These are phyloP conservation scores for Pongo pygmaeus DNA, from an alignment of 2,113 vertebrate genomes.

Conservation along the genomic window DNA sequence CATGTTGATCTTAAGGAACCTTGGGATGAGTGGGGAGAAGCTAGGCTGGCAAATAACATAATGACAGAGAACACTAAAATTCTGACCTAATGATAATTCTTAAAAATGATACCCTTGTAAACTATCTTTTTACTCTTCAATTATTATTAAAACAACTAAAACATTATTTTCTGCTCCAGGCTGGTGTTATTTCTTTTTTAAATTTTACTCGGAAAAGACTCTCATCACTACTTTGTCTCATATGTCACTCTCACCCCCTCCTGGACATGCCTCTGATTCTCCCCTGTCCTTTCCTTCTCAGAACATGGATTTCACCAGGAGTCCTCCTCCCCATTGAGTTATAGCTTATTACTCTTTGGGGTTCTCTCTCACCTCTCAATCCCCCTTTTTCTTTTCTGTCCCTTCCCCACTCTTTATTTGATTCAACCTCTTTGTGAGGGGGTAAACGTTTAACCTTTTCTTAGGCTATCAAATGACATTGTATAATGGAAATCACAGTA, in stretches of 20 bases:
- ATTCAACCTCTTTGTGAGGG: background rate
- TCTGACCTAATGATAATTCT: background rate
- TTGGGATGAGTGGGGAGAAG: background rate
- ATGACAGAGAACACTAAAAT: background rate
- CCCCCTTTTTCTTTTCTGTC: background rate
- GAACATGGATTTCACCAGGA: background rate
- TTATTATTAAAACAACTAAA: background rate
- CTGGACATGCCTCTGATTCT: background rate
- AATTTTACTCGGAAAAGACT: background rate
- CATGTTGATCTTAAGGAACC: background rate
- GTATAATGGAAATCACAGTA: background rate
- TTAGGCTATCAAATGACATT: background rate
- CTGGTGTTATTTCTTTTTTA: background rate
- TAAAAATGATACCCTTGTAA: background rate
- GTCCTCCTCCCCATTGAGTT: background rate
- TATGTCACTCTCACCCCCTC: background rate
- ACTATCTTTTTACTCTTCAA: background rate
- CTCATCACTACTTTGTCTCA: background rate
- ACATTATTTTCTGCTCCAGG: background rate
- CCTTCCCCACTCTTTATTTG: background rate
- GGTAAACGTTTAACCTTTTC: background rate
- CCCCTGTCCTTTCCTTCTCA: background rate
- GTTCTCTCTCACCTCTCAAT: background rate
- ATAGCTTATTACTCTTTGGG: background rate
- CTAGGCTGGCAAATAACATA: background rate